Evolutionary conservation across 2,888 invertebrate genomes (phyloP), one percentile per base, ranked within the genome.

Genomic region (Cyclophora punctaria): DNA sequence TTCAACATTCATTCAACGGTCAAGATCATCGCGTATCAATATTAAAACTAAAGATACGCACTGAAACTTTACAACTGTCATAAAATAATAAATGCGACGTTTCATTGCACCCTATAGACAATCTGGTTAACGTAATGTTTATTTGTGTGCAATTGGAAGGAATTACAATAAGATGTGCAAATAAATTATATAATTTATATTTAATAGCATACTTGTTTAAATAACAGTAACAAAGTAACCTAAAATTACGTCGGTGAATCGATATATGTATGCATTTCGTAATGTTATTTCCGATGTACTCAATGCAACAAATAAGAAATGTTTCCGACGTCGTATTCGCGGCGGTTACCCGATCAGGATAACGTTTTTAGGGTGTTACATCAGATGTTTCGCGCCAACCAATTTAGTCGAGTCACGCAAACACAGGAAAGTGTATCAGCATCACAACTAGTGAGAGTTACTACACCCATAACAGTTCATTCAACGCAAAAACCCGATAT

Each of bases 361-460:
- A 73, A 71, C 73, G 71, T 69, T 73, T 78, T 79, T 78, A 64
- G 71, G 73, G 69, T 70, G 64, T 83, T 85, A 81, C 82, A 77
- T 83, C 73, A 83, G 69, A 53, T 59, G 60, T 69, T 67, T 70
- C 58, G 49, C 34, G 33, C 20, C 7, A 44, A 44, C 48, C 62
- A 68, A 20, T 67, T 63, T 57, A 84, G 73, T 81, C 83, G 56
- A 69, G 76, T 84, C 85, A 83, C 83, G 83, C 78, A 73, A 56
- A 63, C 64, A 68, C 77, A 80, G 77, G 84, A 85, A 85, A 86
- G 85, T 84, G 76, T 83, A 84, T 66, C 83, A 82, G 83, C 80
- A 84, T 83, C 82, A 83, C 78, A 75, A 73, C 75, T 62, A 82
- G 86, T 83, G 85, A 86, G 86, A 85, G 86, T 84, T 80, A 63